Base-by-base conservation (phyloP, 2,797 vertebrate species). In the Hippocampus kuda region DNA sequence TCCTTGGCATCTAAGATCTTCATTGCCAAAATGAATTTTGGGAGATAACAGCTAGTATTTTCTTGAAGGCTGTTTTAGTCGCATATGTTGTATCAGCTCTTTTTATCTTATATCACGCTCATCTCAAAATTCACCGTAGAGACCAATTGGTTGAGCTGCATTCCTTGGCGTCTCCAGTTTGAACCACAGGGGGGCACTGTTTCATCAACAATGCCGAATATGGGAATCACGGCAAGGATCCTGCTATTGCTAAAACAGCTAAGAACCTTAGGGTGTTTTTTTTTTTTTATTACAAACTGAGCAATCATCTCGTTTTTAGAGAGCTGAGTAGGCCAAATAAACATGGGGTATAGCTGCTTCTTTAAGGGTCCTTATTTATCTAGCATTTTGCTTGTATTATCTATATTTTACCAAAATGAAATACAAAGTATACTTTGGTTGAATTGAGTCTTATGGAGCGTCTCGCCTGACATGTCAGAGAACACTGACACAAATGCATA, bases 171-270 rank as follows among this genome's bases (percentile, higher is more conserved):
- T 61, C 80, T 60, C 65, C 42, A 1, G 0, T 2, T 65, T 24
- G 0, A 0, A 75, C 87, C 90, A 85, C 85, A 74, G 78, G 84
- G 72, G 84, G 89, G 79, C 88, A 84, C 84, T 87, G 70, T 72
- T 88, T 87, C 85, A 77, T 84, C 78, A 88, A 77, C 81, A 83
- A 90, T 89, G 56, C 68, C 49, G 18, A 26, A 63, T 26, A 53
- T 79, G 72, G 84, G 75, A 66, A 5, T 1, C 10, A 62, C 73
- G 61, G 76, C 69, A 67, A 63, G 48, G 70, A 75, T 79, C 74
- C 72, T 67, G 68, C 70, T 41, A 75, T 75, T 53, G 72, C 70
- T 66, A 70, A 38, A 44, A 65, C 73, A 74, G 13, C 44, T 18
- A 8, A 9, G 1, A 65, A 27, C n/a, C 12, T 24, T 26, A 46